Conservation (phyloP, 1,140 invertebrate species). For the Drosophila rufa region DNA sequence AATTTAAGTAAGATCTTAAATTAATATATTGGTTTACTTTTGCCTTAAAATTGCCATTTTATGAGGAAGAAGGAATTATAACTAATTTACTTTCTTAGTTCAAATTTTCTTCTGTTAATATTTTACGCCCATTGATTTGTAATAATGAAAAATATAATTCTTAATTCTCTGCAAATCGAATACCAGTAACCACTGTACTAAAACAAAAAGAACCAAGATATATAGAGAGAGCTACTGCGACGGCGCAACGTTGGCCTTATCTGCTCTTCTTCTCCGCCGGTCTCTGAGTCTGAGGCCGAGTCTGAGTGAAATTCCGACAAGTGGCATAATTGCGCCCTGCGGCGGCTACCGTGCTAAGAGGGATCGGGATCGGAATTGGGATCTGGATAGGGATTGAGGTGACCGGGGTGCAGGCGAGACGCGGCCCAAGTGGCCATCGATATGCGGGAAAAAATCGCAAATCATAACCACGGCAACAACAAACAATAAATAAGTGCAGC, state of each 20-base stretch:
- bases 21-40: too few species aligned
- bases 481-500: slow-evolving; percentile 79
- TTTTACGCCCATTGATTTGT: too few species aligned
- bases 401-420: neutral
- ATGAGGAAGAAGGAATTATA: too few species aligned
- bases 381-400: slow-evolving; percentile 1
- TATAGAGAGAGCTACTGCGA: slow-evolving; percentile 29
- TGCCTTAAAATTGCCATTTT: too few species aligned
- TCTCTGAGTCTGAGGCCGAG: neutral
- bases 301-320: slow-evolving; percentile 81
- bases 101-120: too few species aligned
- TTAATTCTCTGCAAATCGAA: neutral
- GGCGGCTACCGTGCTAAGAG: slow-evolving; percentile 76
- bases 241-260: slow-evolving; percentile 32
- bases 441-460: slow-evolving; percentile 73
- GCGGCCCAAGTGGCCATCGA: slow-evolving; percentile 53
- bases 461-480: slow-evolving; percentile 79
- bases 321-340: slow-evolving; percentile 81
- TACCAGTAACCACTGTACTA: neutral
- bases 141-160: too few species aligned
- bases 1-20: too few species aligned
- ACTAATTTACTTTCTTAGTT: too few species aligned
- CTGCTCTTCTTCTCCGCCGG: slow-evolving; percentile 7
- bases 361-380: slow-evolving; percentile 35
- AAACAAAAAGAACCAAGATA: slow-evolving; percentile 7